phyloP scores from a whole-genome alignment of 2,797 vertebrate genomes.

The Lophius americanus region DNA sequence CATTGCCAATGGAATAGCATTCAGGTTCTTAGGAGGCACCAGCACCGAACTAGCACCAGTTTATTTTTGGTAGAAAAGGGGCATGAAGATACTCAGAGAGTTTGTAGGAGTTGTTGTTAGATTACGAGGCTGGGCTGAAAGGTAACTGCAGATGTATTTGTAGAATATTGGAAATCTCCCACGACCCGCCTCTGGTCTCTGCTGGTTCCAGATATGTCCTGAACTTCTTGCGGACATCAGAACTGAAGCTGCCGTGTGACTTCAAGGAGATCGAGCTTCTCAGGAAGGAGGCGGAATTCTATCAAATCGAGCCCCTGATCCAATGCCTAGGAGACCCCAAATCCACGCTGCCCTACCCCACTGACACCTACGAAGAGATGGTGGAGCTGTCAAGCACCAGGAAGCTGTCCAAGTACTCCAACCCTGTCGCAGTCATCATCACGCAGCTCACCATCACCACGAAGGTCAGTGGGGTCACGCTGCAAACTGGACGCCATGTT shows the following conservation, averaged over 20 bases:
- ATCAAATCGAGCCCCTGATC: constrained; percentile 94
- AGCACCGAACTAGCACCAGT: too few species aligned
- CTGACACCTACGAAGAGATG: constrained; percentile 93
- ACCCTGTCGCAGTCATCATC: constrained; percentile 96
- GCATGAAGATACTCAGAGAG: too few species aligned
- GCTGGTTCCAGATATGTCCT: constrained; percentile 83
- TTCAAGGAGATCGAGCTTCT: constrained; percentile 94
- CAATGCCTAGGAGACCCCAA: constrained; percentile 94
- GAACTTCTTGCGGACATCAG: constrained; percentile 94
- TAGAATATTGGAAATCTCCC: too few species aligned
- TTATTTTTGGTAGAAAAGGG: too few species aligned
- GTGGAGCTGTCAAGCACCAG: constrained; percentile 95
- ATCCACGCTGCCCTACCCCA: constrained; percentile 83
- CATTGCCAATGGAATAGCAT: too few species aligned
- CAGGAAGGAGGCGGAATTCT: constrained; percentile 95
- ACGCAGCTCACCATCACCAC: constrained; percentile 95
- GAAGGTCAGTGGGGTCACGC: constrained; percentile 77
- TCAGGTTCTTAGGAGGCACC: too few species aligned
- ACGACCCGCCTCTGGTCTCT: constrained; percentile 8
- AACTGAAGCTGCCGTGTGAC: constrained; percentile 90
- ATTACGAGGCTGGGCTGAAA: too few species aligned
- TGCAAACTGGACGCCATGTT: too few species aligned
- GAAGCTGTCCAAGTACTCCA: constrained; percentile 96
- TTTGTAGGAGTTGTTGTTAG: too few species aligned
- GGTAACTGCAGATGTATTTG: too few species aligned